phyloP scores from a whole-genome alignment of 2,797 vertebrate species.

The Xiphorhynchus erythropygius region DNA sequence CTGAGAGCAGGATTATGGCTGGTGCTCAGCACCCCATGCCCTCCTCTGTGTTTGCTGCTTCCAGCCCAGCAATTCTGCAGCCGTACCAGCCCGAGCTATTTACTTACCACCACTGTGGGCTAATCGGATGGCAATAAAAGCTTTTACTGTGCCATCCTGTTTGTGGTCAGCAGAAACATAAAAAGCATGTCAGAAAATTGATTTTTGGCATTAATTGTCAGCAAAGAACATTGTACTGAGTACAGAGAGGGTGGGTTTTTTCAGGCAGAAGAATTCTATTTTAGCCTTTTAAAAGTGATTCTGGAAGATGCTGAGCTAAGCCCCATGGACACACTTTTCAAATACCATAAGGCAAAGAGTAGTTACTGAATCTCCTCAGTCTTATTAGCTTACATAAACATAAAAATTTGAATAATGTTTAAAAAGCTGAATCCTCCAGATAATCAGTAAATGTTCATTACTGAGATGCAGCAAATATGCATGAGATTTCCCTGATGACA shows the following conservation, averaged over 20 bases:
- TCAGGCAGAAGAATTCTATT: slow-evolving; percentile 39
- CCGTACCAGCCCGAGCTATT: not conserved
- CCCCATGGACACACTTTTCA: slow-evolving; percentile 26
- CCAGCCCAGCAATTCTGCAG: not conserved
- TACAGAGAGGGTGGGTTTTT: not conserved
- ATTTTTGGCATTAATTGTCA: slow-evolving; percentile 57
- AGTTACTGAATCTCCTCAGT: slow-evolving; percentile 71
- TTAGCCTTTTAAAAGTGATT: slow-evolving; percentile 30
- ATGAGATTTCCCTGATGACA: slow-evolving; percentile 73
- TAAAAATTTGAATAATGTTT: slow-evolving; percentile 78
- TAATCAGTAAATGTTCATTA: slow-evolving; percentile 84
- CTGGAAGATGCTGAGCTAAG: slow-evolving; percentile 41
- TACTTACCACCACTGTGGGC: not conserved
- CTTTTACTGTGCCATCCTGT: slow-evolving; percentile 50
- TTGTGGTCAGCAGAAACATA: slow-evolving; percentile 67
- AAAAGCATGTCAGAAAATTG: slow-evolving; percentile 42
- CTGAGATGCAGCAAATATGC: slow-evolving; percentile 75
- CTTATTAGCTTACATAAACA: slow-evolving; percentile 78
- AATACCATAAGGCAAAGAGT: slow-evolving; percentile 44
- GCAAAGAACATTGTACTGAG: slow-evolving; percentile 9
- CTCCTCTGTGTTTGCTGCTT: not conserved
- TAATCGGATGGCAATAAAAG: slow-evolving; percentile 42
- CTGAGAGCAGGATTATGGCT: not conserved
- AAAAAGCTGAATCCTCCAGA: slow-evolving; percentile 76
- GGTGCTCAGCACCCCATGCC: not conserved